Base-by-base conservation (phyloP, 2,113 vertebrate genomes). In the Gymnobelideus leadbeateri region DNA sequence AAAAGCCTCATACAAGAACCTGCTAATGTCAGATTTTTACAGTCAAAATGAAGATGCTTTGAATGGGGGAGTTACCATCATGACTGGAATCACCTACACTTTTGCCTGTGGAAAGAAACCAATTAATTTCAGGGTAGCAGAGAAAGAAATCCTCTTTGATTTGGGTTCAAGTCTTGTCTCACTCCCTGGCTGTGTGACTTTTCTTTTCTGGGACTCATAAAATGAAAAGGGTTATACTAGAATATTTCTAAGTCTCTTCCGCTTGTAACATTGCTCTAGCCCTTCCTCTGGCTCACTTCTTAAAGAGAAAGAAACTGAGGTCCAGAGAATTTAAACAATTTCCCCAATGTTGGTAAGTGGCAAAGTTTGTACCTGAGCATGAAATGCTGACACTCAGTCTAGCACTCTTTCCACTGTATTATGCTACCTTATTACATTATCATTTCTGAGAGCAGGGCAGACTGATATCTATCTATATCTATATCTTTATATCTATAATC, bases 11-110 rank as follows among this genome's bases (percentile, higher is more conserved):
- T 95, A 50, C 37, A 96, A 94, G 96, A 90, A 91, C 91, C 55
- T 96, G 37, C 46, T 50, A 84, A 92, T 91, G 46, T n/a, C 89
- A 89, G 46, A 89, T 26, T 89, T 28, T 77, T 26, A 68, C 90
- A 92, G 97, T 77, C 43, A 49, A 90, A 94, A 95, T 49, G 91
- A 91, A 96, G 55, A 46, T 93, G 52, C 51, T 49, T 92, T 92
- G 90, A 92, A 91, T 95, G 92, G 94, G 94, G 52, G 49, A 50
- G 92, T 43, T 89, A 68, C 91, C 50, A 89, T 3, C 28, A 6
- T 24, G 43, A 51, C 43, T 92, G 91, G 55, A 95, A 57, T 49
- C 51, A 91, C 55, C 93, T 96, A 12, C 4, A 43, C 26, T 89
- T 11, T 46, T 89, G 9, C 92, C 89, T 92, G 47, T 89, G 51